Evolutionary conservation across 2,797 vertebrate species (phyloP).

Genomic region (Enteromius viviparus): DNA sequence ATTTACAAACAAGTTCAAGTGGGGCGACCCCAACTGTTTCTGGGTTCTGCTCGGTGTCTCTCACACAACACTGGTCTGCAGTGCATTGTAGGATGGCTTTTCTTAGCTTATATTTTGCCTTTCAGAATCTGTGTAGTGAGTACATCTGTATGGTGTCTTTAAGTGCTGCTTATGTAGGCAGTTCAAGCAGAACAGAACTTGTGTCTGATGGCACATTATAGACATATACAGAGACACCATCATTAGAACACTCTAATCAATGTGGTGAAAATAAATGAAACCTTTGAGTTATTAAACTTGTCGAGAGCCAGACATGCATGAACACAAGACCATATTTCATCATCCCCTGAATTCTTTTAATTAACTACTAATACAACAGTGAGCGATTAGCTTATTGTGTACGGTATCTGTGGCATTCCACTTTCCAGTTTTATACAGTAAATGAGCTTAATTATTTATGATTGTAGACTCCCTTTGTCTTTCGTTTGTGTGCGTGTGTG

Average conservation of each 20-base stretch:
- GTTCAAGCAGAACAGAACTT: not conserved
- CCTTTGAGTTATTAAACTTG: slow-evolving; percentile 47
- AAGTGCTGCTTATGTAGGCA: not conserved
- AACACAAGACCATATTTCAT: slow-evolving; percentile 49
- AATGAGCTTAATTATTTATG: slow-evolving; percentile 62
- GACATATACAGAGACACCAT: slow-evolving; percentile 38
- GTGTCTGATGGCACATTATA: not conserved
- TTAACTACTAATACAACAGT: slow-evolving; percentile 43
- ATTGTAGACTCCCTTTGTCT: slow-evolving; percentile 51
- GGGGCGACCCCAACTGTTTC: not conserved
- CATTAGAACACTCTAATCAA: slow-evolving; percentile 48
- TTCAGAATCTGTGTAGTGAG: not conserved
- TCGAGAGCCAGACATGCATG: slow-evolving; percentile 50
- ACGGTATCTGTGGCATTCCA: slow-evolving; percentile 43
- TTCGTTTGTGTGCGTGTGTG: slow-evolving; percentile 31
- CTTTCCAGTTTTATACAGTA: slow-evolving; percentile 55
- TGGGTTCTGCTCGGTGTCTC: not conserved
- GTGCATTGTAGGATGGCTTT: not conserved
- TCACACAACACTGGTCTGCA: not conserved
- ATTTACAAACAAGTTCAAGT: slow-evolving; percentile 16
- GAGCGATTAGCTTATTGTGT: slow-evolving; percentile 53
- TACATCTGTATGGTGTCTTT: not conserved
- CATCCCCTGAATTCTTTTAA: slow-evolving; percentile 46
- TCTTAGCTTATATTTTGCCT: not conserved
- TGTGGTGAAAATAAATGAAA: slow-evolving; percentile 53